Percentiles rank a stretch among this genome's conserved stretches.
These are phyloP conservation scores for Geophilus truncorum DNA, from an alignment of 2,888 invertebrate genomes.

Conservation along the genomic window DNA sequence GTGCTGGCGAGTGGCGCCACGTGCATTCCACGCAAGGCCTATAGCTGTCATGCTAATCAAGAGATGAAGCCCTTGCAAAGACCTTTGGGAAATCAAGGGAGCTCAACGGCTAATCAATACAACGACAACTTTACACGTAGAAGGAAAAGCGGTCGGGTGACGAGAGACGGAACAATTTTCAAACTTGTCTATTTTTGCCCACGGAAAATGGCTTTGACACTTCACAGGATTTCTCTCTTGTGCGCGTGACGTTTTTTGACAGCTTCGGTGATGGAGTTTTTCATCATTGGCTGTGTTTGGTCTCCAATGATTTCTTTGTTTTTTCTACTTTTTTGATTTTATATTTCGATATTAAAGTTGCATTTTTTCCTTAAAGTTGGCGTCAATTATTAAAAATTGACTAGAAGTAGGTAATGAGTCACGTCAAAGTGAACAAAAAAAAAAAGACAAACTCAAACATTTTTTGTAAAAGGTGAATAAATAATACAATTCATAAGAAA, in stretches of 20 bases:
- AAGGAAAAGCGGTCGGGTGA: neutral
- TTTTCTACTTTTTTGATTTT: neutral
- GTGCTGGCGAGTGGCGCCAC: slow-evolving; percentile 3
- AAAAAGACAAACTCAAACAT: too few relatives aligned
- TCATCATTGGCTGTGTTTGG: neutral
- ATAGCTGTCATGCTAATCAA: slow-evolving; percentile 24
- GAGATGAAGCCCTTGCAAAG: slow-evolving; percentile 24
- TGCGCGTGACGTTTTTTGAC: neutral
- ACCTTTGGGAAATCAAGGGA: slow-evolving; percentile 13
- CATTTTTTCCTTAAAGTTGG: too few relatives aligned
- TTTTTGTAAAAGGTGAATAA: too few relatives aligned
- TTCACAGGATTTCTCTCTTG: neutral
- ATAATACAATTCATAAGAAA: too few relatives aligned
- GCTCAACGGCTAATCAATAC: slow-evolving; percentile 21
- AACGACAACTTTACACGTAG: slow-evolving; percentile 13
- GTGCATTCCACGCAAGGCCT: slow-evolving; percentile 27
- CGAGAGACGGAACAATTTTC: neutral
- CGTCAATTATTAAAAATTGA: too few relatives aligned
- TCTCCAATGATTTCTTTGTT: neutral
- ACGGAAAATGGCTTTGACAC: slow-evolving; percentile 1
- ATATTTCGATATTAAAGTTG: too few relatives aligned
- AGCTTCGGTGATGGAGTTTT: neutral
- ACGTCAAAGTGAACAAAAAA: too few relatives aligned
- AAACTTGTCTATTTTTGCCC: neutral
- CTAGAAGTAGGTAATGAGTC: too few relatives aligned